phyloP scores from a whole-genome alignment of 2,888 invertebrate genomes.

The Lasioglossum malachurum region DNA sequence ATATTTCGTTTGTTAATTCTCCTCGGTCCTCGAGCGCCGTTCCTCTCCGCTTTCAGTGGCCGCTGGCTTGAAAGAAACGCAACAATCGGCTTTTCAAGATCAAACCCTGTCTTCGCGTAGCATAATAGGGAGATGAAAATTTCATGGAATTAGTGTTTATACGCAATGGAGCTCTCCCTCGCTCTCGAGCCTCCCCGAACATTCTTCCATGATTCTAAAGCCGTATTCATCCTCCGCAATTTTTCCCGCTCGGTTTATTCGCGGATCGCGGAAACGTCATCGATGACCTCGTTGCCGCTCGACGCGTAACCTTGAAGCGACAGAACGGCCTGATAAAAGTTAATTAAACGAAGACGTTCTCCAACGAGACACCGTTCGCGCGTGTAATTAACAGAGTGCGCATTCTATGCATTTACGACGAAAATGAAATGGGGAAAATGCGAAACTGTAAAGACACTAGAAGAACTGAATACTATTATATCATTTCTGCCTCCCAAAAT shows the following conservation, averaged over 20 bases:
- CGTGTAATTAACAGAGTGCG: background rate
- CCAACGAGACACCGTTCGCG: background rate
- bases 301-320: slow-evolving; percentile 26
- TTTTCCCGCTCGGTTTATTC: slow-evolving; percentile 15
- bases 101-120: background rate
- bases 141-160: slow-evolving; percentile 15
- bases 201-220: background rate
- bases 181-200: background rate
- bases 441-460: too few species aligned
- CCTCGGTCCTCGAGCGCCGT: background rate
- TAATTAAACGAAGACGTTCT: slow-evolving; percentile 3
- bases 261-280: slow-evolving; percentile 36
- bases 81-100: slow-evolving; percentile 8
- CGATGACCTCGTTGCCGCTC: slow-evolving; percentile 36
- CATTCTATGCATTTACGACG: too few species aligned
- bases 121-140: slow-evolving; percentile 3
- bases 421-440: too few species aligned
- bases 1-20: slow-evolving; percentile 1
- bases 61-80: background rate
- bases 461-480: too few species aligned
- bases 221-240: background rate
- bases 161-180: background rate
- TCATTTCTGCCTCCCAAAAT: too few species aligned
- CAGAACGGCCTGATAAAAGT: background rate
- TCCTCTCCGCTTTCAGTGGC: background rate